A percentile compares a stretch with the other conserved stretches of the same genome.
These are phyloP conservation scores for Drosophila virilis DNA, from an alignment of 1,140 invertebrate species.

Conservation along the genomic window DNA sequence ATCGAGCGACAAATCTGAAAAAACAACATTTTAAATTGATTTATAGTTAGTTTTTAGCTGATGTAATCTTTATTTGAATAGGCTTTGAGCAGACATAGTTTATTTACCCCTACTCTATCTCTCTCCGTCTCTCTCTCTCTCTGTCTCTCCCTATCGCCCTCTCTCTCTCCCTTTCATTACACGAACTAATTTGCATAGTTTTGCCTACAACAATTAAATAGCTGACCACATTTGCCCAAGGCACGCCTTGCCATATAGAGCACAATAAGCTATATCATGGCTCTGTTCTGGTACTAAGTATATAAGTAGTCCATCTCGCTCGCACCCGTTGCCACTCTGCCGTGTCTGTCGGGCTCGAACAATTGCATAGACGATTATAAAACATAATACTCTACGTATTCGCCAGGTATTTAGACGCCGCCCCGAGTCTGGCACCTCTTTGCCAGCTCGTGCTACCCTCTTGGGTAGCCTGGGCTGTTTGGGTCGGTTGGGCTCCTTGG, in stretches of 20 bases:
- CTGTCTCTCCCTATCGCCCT: neutral
- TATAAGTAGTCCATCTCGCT: neutral
- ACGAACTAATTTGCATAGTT: slow-evolving; percentile 65
- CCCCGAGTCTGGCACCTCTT: slow-evolving; percentile 17
- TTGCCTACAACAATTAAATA: slow-evolving; percentile 70
- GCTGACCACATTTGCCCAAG: slow-evolving; percentile 60
- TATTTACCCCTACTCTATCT: neutral
- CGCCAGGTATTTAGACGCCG: slow-evolving; percentile 19
- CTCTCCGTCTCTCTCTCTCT: neutral
- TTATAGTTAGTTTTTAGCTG: slow-evolving; percentile 4
- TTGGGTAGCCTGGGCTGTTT: slow-evolving; percentile 11
- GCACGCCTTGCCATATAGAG: slow-evolving; percentile 6
- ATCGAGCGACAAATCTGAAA: no score
- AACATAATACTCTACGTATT: slow-evolving; percentile 60
- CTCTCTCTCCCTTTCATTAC: neutral
- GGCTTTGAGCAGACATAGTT: neutral
- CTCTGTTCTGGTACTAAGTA: slow-evolving; percentile 7
- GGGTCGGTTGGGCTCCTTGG: neutral
- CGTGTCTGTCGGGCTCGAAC: slow-evolving; percentile 3
- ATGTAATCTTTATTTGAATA: slow-evolving; percentile 6
- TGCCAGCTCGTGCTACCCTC: slow-evolving; percentile 44
- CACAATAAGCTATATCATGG: slow-evolving; percentile 14
- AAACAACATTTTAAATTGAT: neutral
- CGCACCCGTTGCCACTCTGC: neutral
- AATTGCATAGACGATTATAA: slow-evolving; percentile 58